These are phyloP conservation scores for Atlantisia rogersi DNA, from an alignment of 2,113 vertebrate species.

Conservation along the genomic window DNA sequence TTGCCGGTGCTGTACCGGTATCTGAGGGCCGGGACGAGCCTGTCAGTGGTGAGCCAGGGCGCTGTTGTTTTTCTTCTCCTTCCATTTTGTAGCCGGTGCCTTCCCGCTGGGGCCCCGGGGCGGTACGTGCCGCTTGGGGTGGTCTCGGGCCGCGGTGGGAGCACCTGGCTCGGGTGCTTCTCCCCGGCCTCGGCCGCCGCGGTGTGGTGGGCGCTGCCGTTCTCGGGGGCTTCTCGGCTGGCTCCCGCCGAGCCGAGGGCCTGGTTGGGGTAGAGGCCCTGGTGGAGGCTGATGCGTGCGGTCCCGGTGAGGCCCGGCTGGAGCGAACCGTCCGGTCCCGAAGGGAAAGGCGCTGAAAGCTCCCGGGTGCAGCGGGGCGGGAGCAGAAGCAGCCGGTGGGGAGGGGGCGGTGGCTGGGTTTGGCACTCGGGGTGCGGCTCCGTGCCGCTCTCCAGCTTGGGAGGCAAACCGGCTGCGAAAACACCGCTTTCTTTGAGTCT, in stretches of 20 bases:
- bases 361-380: rapidly evolving
- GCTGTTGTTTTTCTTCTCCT: background rate
- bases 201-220: background rate
- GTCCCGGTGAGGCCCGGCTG: rapidly evolving
- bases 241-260: background rate
- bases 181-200: too few relatives aligned
- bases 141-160: background rate
- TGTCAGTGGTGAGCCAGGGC: background rate
- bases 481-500: rapidly evolving
- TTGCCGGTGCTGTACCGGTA: rapidly evolving
- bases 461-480: background rate
- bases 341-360: rapidly evolving
- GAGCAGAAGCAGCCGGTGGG: rapidly evolving
- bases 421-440: background rate
- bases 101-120: background rate
- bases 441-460: background rate
- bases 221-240: too few relatives aligned
- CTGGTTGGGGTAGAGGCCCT: background rate
- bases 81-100: background rate
- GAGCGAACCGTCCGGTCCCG: rapidly evolving
- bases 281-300: too few relatives aligned
- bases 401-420: rapidly evolving
- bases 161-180: too few relatives aligned
- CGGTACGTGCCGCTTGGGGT: background rate
- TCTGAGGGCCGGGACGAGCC: background rate